Evolutionary conservation across 2,888 invertebrate species (phyloP).

Genomic region (Lydus trimaculatus): DNA sequence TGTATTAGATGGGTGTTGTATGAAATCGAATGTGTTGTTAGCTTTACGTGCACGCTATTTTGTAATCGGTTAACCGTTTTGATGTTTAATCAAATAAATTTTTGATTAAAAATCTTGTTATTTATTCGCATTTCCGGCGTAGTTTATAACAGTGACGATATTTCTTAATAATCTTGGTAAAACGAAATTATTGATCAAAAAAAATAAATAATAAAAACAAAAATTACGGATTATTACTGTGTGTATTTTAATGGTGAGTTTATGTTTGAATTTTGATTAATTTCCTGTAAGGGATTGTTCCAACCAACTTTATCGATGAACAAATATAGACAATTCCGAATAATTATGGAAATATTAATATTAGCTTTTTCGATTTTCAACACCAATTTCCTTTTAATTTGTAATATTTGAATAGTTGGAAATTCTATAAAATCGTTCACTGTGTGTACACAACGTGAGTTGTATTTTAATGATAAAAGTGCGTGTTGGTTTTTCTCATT

Average conservation of each 20-base stretch:
- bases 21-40: too few relatives aligned
- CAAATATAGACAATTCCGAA: background rate
- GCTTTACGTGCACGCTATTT: too few relatives aligned
- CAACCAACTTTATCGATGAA: background rate
- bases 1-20: background rate
- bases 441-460: background rate
- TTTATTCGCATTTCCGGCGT: too few relatives aligned
- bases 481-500: background rate
- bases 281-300: background rate
- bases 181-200: background rate
- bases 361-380: background rate
- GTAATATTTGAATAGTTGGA: background rate
- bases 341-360: background rate
- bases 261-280: background rate
- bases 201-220: too few relatives aligned
- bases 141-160: background rate
- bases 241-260: background rate
- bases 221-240: background rate
- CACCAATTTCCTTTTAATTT: background rate
- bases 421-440: background rate
- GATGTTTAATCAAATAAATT: too few relatives aligned
- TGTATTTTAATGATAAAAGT: background rate
- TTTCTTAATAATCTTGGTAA: too few relatives aligned
- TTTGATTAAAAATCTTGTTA: too few relatives aligned
- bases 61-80: too few relatives aligned